These are phyloP conservation scores for Aplochiton taeniatus DNA, from an alignment of 2,797 vertebrate genomes.

Conservation along the genomic window DNA sequence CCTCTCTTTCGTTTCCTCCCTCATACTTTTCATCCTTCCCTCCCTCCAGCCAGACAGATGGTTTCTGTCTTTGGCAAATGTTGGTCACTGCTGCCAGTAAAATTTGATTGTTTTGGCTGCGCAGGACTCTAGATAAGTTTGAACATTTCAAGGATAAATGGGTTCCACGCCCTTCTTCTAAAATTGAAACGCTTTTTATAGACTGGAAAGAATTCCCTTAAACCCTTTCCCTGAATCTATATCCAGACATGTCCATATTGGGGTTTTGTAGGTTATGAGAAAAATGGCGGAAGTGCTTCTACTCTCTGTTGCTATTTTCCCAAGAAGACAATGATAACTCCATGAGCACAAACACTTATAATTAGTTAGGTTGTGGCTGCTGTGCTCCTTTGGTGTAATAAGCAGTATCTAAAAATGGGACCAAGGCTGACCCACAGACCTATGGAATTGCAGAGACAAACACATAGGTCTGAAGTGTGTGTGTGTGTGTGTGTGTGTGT, in stretches of 20 bases:
- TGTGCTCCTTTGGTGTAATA: constrained; percentile 46
- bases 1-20: constrained; percentile 14
- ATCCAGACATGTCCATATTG: constrained; percentile 30
- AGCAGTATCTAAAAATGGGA: constrained; percentile 57
- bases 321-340: constrained; percentile 55
- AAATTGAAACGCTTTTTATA: constrained; percentile 58
- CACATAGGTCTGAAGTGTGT: constrained; percentile 16
- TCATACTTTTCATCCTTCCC: not conserved
- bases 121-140: constrained; percentile 46
- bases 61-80: constrained; percentile 28
- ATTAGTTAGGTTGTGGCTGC: constrained; percentile 37
- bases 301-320: constrained; percentile 31
- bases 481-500: constrained; percentile 23
- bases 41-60: constrained; percentile 27
- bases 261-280: constrained; percentile 1
- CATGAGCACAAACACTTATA: constrained; percentile 19
- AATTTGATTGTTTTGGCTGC: not conserved
- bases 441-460: constrained; percentile 39
- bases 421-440: constrained; percentile 40
- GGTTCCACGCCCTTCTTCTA: constrained; percentile 57
- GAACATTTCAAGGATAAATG: constrained; percentile 51
- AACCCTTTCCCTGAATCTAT: constrained; percentile 25
- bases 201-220: constrained; percentile 48
- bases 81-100: constrained; percentile 20
- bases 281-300: not conserved